Base-by-base conservation (phyloP, 2,113 vertebrate genomes). In the Brachyhypopomus gauderio region DNA sequence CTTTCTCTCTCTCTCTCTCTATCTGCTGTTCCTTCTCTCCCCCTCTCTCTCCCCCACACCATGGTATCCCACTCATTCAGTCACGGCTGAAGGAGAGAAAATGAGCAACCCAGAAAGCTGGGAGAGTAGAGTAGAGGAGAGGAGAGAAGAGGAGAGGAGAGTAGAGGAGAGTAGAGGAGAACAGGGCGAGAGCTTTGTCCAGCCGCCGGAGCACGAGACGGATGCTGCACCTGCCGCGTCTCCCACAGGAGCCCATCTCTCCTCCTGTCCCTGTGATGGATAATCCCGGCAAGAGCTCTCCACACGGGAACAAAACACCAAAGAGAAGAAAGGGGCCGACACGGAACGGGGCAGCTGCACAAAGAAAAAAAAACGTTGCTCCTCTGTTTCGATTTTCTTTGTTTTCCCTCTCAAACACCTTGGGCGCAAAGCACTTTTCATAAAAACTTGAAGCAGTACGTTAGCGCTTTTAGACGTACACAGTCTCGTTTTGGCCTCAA, bases 141-240 rank as follows among this genome's bases (percentile, higher is more conserved):
- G 56, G 20, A 69, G 77, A 52, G 45, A 84, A 75, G 64, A 78
- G 48, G 64, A 80, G 60, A 84, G 66, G 16, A 45, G 41, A 45
- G 9, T 7, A 30, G 30, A 30, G 30, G 30, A 30, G 80, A 63
- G 9, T 7, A 30, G 30, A 30, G 30, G 30, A 30, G 80, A 63
- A 63, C 78, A 69, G 78, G 17, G 81, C 83, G 70, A 75, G 74
- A 77, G 67, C 78, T 75, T 52, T 58, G 55, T 77, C 77, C 77
- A 19, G 66, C 30, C 12, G 5, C n/a, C 60, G 64, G 73, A 52
- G 58, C 36, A 20, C 77, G 66, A 80, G 74, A 81, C 34, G 52
- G 55, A 82, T 78, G 78, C 84, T 52, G 84, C 85, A 89, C 80
- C 67, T 80, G 87, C 87, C 85, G 86, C 71, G 73, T 75, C 77